A percentile compares a stretch with the other conserved stretches of the same genome.
Evolutionary conservation across 2,113 vertebrate genomes (phyloP).

Genomic region (Egretta garzetta): DNA sequence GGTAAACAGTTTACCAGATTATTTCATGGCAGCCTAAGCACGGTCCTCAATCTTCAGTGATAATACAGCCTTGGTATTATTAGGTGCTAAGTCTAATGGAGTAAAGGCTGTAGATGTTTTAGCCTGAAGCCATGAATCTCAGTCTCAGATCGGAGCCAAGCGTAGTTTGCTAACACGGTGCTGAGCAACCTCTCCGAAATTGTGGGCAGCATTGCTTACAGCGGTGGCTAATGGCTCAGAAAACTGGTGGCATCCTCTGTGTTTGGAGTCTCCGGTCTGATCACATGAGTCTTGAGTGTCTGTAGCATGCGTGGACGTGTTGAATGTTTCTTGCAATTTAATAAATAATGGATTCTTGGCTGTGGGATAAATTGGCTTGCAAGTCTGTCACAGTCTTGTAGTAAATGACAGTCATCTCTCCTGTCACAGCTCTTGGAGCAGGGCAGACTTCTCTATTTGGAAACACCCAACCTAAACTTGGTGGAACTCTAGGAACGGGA

Average conservation of each 20-base stretch:
- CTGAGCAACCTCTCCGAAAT: neutral
- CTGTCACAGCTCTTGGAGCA: slow-evolving; percentile 79
- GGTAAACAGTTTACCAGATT: slow-evolving; percentile 71
- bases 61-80: neutral
- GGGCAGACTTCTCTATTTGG: slow-evolving; percentile 90
- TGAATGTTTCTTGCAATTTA: neutral
- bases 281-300: accelerated
- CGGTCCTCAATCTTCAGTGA: neutral
- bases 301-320: accelerated
- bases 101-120: neutral
- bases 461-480: slow-evolving; percentile 88
- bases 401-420: neutral
- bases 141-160: neutral
- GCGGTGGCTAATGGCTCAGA: neutral
- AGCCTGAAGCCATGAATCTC: neutral
- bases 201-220: neutral
- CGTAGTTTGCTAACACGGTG: neutral
- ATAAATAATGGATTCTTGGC: too few relatives aligned
- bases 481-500: slow-evolving; percentile 85
- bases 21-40: neutral
- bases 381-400: accelerated
- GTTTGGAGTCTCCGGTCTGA: neutral
- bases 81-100: neutral
- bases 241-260: neutral
- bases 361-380: neutral